These are phyloP conservation scores for Uloborus diversus DNA, from an alignment of 1,140 invertebrate species.

Conservation along the genomic window DNA sequence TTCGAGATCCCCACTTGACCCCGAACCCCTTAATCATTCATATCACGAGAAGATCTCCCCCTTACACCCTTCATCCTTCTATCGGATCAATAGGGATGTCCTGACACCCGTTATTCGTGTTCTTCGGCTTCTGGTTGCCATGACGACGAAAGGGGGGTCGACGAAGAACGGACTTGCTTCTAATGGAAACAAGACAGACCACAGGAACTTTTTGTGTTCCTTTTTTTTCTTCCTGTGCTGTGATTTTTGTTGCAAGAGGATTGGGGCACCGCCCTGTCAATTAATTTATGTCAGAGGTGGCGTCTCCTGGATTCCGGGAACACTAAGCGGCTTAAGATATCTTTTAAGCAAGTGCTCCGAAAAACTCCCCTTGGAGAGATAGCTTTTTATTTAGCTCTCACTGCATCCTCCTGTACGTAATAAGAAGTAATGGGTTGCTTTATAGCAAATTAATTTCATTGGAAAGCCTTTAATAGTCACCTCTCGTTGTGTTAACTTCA, in stretches of 20 bases:
- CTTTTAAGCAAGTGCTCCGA: no score
- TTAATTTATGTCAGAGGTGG: conserved; percentile 46
- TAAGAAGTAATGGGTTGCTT: no score
- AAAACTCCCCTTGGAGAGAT: no score
- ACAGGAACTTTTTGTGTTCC: conserved; percentile 1
- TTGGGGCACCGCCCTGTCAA: conserved; percentile 8
- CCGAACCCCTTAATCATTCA: conserved; percentile 51
- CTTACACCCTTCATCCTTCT: background rate
- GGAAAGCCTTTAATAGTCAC: no score
- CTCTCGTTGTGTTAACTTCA: no score
- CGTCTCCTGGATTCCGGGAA: background rate
- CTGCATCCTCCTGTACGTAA: no score
- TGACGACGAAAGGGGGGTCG: conserved; percentile 13
- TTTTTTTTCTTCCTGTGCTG: conserved; percentile 15
- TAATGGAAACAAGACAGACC: conserved; percentile 52
- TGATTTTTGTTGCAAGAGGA: conserved; percentile 21
- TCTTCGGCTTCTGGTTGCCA: conserved; percentile 50
- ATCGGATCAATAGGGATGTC: conserved; percentile 45
- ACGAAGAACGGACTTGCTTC: background rate
- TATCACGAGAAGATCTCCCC: conserved; percentile 13
- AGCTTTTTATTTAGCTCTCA: no score
- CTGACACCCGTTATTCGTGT: conserved; percentile 34
- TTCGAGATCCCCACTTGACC: conserved; percentile 38
- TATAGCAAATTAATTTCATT: no score
- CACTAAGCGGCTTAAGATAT: background rate